Evolutionary conservation across 2,888 invertebrate genomes (phyloP).

Genomic region (Camptogramma bilineatum): DNA sequence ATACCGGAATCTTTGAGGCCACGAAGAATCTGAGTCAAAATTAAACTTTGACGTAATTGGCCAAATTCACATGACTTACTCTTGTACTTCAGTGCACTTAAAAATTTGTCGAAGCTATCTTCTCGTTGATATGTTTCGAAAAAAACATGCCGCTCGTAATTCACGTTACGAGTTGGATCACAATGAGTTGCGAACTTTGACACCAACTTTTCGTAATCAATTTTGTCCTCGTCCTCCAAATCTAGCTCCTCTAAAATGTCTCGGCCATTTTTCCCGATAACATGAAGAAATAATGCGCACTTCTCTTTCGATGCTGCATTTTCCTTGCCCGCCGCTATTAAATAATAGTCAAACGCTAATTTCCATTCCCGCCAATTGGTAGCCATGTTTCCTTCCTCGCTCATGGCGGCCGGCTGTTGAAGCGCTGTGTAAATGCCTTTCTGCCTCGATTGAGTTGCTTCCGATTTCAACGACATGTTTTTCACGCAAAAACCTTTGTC

Average conservation of each 20-base stretch:
- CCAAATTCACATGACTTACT: conserved; percentile 36
- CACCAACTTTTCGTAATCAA: conserved; percentile 2
- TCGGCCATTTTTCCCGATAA: conserved; percentile 5
- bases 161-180: conserved; percentile 21
- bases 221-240: conserved; percentile 3
- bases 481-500: conserved; percentile 1
- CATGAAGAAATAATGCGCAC: conserved; percentile 12
- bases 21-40: conserved; percentile 35
- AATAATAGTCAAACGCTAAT: conserved; percentile 22
- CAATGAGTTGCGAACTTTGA: conserved; percentile 5
- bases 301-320: conserved; percentile 6
- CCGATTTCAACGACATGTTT: conserved; percentile 6
- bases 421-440: conserved; percentile 7
- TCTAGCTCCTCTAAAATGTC: not conserved
- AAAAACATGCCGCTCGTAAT: conserved; percentile 33
- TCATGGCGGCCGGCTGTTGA: conserved; percentile 30
- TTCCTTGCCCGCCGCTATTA: conserved; percentile 21
- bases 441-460: conserved; percentile 1
- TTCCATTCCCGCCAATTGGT: conserved; percentile 27
- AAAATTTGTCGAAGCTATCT: conserved; percentile 31
- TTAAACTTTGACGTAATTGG: conserved; percentile 28
- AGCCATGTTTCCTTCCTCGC: conserved; percentile 24
- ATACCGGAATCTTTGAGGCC: conserved; percentile 30
- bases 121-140: conserved; percentile 31
- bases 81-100: conserved; percentile 20